A percentile compares a stretch with the other conserved stretches of the same genome.
Evolutionary conservation across 1,140 invertebrate species (phyloP).

Genomic region (Campoletis sonorensis): DNA sequence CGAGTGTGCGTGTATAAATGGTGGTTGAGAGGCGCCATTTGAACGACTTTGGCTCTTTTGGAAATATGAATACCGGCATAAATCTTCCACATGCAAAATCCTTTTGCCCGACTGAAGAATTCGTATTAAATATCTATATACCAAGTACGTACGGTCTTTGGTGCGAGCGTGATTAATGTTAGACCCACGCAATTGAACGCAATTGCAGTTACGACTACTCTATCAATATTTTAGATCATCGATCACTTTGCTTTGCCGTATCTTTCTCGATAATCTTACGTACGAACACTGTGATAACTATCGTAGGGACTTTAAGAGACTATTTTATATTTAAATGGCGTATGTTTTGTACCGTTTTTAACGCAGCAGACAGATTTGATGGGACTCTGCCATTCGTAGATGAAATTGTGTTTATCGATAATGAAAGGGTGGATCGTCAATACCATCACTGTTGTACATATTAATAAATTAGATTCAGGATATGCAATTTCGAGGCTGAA

Average conservation of each 20-base stretch:
- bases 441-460: no score
- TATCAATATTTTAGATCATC: conserved; percentile 40
- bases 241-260: conserved; percentile 7
- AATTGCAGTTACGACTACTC: conserved; percentile 33
- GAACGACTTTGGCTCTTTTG: conserved; percentile 9
- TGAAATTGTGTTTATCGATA: no score
- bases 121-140: not conserved
- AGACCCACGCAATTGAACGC: conserved; percentile 37
- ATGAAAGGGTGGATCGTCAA: no score
- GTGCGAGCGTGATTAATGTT: conserved; percentile 26
- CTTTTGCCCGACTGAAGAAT: not conserved
- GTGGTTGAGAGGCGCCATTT: no score
- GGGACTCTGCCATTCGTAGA: no score
- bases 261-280: conserved; percentile 15
- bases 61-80: conserved; percentile 36
- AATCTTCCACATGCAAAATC: conserved; percentile 21
- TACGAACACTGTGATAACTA: not conserved
- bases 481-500: no score
- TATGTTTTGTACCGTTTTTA: no score
- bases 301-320: not conserved
- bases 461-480: no score
- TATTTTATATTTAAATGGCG: no score
- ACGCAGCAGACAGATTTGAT: no score
- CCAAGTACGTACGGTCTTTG: not conserved
- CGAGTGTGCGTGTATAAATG: not conserved